A percentile compares a stretch with the other conserved stretches of the same genome.
Conservation (phyloP, 2,113 vertebrate genomes). For the Orycteropus afer region DNA sequence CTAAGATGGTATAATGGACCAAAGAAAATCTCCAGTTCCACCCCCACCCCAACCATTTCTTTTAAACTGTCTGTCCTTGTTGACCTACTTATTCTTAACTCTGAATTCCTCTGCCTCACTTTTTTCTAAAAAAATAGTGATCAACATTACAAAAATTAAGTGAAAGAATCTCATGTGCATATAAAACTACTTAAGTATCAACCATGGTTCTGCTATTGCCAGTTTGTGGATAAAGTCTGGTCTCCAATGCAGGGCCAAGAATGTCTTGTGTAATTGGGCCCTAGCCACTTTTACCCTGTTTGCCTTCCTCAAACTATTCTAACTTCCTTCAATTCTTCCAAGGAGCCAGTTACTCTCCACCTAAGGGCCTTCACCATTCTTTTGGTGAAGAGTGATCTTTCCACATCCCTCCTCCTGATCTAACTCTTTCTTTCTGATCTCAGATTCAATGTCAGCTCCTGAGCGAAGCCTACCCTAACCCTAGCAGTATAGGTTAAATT, state of each 20-base stretch:
- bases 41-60: background rate
- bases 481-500: background rate
- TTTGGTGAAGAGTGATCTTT: background rate
- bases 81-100: background rate
- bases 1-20: background rate
- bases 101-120: background rate
- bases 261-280: too few species aligned
- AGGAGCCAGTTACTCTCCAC: background rate
- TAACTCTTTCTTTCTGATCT: background rate
- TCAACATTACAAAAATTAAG: background rate
- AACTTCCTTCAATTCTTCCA: background rate
- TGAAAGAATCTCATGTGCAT: background rate
- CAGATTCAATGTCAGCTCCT: background rate
- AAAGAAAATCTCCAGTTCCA: background rate
- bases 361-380: background rate
- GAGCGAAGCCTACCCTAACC: too few species aligned
- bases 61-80: background rate
- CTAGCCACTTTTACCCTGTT: background rate
- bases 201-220: background rate
- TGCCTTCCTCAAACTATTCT: background rate
- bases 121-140: background rate
- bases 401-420: background rate
- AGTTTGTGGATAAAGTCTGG: background rate
- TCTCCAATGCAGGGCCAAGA: background rate
- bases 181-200: background rate